Percentiles rank a stretch among this genome's conserved stretches.
phyloP scores from a whole-genome alignment of 2,888 invertebrate genomes.

The Drosophila koepferae region DNA sequence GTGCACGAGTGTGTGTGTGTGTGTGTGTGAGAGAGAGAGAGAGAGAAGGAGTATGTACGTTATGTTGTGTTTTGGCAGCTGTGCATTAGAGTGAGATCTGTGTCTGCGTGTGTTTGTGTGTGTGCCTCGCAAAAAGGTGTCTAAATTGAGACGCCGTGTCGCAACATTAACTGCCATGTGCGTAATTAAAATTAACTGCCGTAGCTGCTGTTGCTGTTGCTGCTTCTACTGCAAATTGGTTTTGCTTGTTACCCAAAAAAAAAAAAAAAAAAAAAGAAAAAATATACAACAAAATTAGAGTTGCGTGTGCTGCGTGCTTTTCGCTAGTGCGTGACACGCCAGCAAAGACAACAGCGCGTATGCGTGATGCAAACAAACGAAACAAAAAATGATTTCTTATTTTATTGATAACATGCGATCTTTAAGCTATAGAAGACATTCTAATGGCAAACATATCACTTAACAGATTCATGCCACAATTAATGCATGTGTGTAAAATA shows the following conservation, averaged over 20 bases:
- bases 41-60: conserved; percentile 10
- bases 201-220: conserved; percentile 23
- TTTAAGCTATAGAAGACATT: background rate
- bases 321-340: background rate
- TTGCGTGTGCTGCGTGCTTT: conserved; percentile 2
- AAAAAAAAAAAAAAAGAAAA: conserved; percentile 44
- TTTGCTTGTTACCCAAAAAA: conserved; percentile 67
- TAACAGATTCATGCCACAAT: too few species aligned
- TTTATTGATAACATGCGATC: too few species aligned
- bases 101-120: background rate
- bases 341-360: too few species aligned
- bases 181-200: conserved; percentile 81
- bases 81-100: conserved; percentile 3
- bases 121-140: conserved; percentile 65
- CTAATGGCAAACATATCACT: background rate
- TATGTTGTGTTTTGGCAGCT: conserved; percentile 19
- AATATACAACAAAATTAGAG: conserved; percentile 10
- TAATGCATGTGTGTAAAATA: too few species aligned
- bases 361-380: background rate
- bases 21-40: conserved; percentile 7
- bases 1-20: conserved; percentile 25
- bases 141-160: conserved; percentile 79
- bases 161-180: conserved; percentile 74
- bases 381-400: background rate
- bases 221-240: conserved; percentile 67